phyloP scores from a whole-genome alignment of 30 jellyfish, hydroid and myxozoan genomes.

The Pseudorhiza aurosa region DNA sequence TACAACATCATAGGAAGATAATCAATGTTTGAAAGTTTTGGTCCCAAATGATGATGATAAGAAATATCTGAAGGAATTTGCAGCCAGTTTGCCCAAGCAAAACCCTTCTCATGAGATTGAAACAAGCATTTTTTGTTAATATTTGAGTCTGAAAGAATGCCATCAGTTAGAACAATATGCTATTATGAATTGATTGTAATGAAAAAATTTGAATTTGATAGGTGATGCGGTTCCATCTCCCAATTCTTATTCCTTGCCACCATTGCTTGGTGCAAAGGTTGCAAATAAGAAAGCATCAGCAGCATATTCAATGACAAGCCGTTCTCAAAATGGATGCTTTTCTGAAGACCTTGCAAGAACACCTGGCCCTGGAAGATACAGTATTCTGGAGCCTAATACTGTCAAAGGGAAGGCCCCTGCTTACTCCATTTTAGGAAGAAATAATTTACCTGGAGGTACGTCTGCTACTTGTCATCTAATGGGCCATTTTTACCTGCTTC shows the following conservation, averaged over 20 bases:
- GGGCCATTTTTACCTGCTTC: too few species aligned
- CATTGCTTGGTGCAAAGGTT: conserved; percentile 85
- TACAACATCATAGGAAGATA: too few species aligned
- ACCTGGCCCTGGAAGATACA: conserved; percentile 99
- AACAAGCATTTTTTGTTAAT: too few species aligned
- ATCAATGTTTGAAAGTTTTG: too few species aligned
- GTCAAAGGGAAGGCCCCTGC: conserved; percentile 88
- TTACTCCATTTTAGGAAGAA: conserved; percentile 91
- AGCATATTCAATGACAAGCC: conserved; percentile 97
- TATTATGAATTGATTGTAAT: too few species aligned
- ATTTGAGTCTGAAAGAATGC: too few species aligned
- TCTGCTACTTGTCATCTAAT: too few species aligned
- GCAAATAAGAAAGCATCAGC: conserved; percentile 98
- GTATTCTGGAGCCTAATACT: conserved; percentile 80
- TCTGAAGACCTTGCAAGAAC: conserved; percentile 98
- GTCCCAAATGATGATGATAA: too few species aligned
- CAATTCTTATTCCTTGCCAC: conserved; percentile 89
- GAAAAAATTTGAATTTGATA: neutral
- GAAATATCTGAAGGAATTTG: too few species aligned
- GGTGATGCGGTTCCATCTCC: conserved; percentile 99
- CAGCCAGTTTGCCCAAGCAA: too few species aligned
- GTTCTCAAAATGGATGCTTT: conserved; percentile 97
- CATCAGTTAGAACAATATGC: too few species aligned
- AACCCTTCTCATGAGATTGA: too few species aligned
- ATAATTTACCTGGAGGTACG: conserved; percentile 99